Evolutionary conservation across 2,113 vertebrate genomes (phyloP), one percentile per base, ranked within the genome.

Genomic region (Thermophis baileyi): DNA sequence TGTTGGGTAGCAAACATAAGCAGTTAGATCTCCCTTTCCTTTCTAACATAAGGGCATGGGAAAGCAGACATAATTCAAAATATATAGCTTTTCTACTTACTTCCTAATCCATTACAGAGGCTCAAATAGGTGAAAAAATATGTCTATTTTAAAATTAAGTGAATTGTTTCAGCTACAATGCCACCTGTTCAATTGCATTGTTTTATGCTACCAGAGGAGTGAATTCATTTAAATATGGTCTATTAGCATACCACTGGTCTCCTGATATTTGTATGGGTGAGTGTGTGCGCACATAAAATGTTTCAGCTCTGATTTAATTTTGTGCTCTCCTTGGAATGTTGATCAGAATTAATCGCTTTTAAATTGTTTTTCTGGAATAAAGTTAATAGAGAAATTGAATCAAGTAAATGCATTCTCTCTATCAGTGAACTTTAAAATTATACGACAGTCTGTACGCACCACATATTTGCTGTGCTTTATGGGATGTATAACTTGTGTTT

Each of bases 301-400:
- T n/a, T 90, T 90, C 47, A 55, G 22, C 54, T 93, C 47, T 90
- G 81, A 93, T 93, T 93, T 90, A 93, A 90, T 90, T 90, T 87
- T 63, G 46, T 44, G 18, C 60, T 69, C 89, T 87, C 92, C 60
- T 90, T 90, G 89, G 92, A 51, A 90, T 90, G 89, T 87, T 90
- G 92, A 93, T 93, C 89, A 69, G 89, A 63, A 93, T 93, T 93
- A 93, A 93, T 93, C 44, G 89, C 46, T 90, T 93, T 93, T 90
- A 90, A 93, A 90, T 93, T 60, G 46, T 90, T 81, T 87, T 90
- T 47, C 74, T 44, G 46, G 92, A 93, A 90, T 86, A 60, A 87
- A 93, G 89, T 93, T 93, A 93, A 93, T 51, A 90, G 92, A 93
- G 81, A 85, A 87, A 93, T 87, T 87, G 47, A 93, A 93, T 93